These are phyloP conservation scores for Protobothrops mucrosquamatus DNA, from an alignment of 2,113 vertebrate genomes.

Conservation along the genomic window DNA sequence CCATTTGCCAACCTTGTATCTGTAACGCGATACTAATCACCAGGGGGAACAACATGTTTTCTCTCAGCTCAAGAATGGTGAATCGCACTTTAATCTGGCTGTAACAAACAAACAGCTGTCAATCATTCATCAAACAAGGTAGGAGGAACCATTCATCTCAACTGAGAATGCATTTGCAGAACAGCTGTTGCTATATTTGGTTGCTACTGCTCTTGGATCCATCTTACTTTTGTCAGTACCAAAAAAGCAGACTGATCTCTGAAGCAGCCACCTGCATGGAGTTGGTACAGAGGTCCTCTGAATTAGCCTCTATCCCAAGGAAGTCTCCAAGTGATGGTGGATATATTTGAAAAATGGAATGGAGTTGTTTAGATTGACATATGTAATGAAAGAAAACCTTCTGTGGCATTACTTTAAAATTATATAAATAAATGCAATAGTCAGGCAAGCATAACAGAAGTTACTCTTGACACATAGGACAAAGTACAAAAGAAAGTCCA, in stretches of 20 bases:
- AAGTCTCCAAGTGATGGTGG: neutral
- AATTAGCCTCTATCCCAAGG: neutral
- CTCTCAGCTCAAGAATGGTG: neutral
- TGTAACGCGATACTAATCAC: neutral
- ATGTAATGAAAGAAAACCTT: neutral
- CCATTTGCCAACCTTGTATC: neutral
- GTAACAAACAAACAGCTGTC: neutral
- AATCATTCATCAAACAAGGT: neutral
- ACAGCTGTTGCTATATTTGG: neutral
- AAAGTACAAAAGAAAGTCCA: neutral
- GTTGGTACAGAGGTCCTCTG: neutral
- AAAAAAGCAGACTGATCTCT: neutral
- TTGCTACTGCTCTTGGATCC: neutral
- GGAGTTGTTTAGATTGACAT: neutral
- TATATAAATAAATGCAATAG: neutral
- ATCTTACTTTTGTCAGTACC: neutral
- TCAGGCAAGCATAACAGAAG: neutral
- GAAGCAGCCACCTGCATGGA: neutral
- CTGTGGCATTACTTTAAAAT: neutral
- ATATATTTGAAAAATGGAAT: neutral
- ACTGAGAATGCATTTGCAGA: constrained; percentile 50
- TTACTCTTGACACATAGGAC: neutral
- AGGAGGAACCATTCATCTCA: neutral
- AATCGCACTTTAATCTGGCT: neutral
- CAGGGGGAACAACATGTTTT: neutral